Evolutionary conservation across 30 jellyfish, hydroid and myxozoan species (phyloP).

Genomic region (Chrysaora quinquecirrha): DNA sequence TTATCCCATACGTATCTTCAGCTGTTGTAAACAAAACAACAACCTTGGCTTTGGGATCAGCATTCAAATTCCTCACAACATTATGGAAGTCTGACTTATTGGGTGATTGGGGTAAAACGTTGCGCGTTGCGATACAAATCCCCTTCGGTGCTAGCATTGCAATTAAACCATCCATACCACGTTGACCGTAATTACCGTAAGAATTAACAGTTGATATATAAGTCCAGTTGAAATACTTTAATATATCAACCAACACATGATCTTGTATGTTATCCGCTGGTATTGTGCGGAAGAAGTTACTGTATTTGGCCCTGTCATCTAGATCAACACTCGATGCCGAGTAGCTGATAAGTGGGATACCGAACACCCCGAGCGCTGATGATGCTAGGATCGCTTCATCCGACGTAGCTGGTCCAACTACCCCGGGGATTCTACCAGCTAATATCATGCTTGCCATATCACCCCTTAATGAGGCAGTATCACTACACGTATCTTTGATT

Average conservation of each 20-base stretch:
- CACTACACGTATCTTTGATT: slow-evolving; percentile 3
- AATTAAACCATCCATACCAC: slow-evolving; percentile 33
- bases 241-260: slow-evolving; percentile 48
- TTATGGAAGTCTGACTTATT: not conserved
- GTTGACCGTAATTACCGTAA: slow-evolving; percentile 50
- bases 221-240: slow-evolving; percentile 45
- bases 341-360: slow-evolving; percentile 16
- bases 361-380: slow-evolving; percentile 33
- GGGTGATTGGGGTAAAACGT: slow-evolving; percentile 25
- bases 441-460: not conserved
- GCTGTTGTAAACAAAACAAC: slow-evolving; percentile 52
- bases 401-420: slow-evolving; percentile 39
- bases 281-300: slow-evolving; percentile 58
- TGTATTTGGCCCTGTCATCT: slow-evolving; percentile 7
- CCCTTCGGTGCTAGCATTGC: not conserved
- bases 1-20: slow-evolving; percentile 40
- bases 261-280: slow-evolving; percentile 57
- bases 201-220: slow-evolving; percentile 57
- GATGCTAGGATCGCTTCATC: slow-evolving; percentile 33
- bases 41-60: not conserved
- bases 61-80: not conserved
- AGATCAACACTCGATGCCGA: slow-evolving; percentile 36
- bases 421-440: not conserved
- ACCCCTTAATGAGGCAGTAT: not conserved
- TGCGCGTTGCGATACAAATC: slow-evolving; percentile 42